Percentiles rank a stretch among this genome's conserved stretches.
These are phyloP conservation scores for Apostichopus leukothele DNA, from an alignment of 53 echinoderm and acorn worm genomes.

Conservation along the genomic window DNA sequence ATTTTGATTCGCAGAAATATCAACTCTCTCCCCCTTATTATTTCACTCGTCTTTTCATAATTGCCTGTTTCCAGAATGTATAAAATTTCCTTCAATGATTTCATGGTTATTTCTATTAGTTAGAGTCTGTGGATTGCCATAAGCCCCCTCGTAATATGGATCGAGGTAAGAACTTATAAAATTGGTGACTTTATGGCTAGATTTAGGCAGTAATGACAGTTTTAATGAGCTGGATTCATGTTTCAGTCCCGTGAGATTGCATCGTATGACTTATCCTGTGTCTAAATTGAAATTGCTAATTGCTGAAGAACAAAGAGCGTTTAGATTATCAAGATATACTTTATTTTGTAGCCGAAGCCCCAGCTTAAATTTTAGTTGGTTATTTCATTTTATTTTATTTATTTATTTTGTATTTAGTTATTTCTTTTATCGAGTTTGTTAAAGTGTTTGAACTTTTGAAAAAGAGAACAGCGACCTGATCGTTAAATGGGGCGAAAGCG, in stretches of 20 bases:
- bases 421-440: not conserved
- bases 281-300: not conserved
- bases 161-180: not conserved
- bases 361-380: no score
- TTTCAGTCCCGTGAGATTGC: not conserved
- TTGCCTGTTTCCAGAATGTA: not conserved
- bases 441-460: not conserved
- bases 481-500: no score
- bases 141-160: not conserved
- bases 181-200: not conserved
- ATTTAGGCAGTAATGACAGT: not conserved
- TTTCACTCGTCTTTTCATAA: not conserved
- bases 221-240: constrained; percentile 11
- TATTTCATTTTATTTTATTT: no score
- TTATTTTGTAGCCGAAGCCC: no score
- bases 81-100: not conserved
- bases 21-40: not conserved
- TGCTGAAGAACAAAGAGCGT: not conserved
- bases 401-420: not conserved
- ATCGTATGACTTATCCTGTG: not conserved
- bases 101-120: not conserved
- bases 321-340: no score
- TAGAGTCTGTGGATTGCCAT: not conserved
- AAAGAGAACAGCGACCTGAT: not conserved
- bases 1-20: not conserved